Base-by-base conservation (phyloP, 2,797 vertebrate genomes). In the Cirrhinus mrigala region DNA sequence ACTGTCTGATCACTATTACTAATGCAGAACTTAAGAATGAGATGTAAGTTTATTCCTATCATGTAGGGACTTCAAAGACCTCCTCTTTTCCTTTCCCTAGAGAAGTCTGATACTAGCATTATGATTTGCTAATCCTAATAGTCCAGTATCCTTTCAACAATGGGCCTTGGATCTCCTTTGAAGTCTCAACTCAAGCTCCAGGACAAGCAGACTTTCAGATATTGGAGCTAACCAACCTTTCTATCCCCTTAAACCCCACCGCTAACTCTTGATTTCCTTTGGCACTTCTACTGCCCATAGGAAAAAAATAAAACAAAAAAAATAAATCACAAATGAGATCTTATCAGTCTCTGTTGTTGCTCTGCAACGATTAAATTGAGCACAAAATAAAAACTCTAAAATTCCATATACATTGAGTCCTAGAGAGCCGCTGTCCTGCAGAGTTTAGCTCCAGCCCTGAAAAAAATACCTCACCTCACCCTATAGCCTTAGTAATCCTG, bases 51-150 rank as follows among this genome's bases (percentile, higher is more conserved):
- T 81, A 85, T 83, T 85, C 84, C 60, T 89, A 78, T 87, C 77
- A 79, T 80, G 70, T 82, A 52, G 52, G 54, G 29, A 87, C 88
- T 89, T 90, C 84, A 87, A 89, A 89, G 84, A 82, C 54, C 68
- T 37, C 56, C 52, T 62, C 48, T 66, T 66, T 46, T 27, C 44
- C 58, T 54, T 50, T 54, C 78, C 58, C 33, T 60, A 82, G 60
- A 81, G 62, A 37, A 86, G 69, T 69, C 66, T 85, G 33, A 85
- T 86, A 80, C 80, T 73, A 24, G 54, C 70, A 85, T 88, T 91
- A 64, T 80, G 62, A 82, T 79, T 79, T 56, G 58, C 64, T 87
- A 81, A 84, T 85, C 81, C 86, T 83, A 69, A 87, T 86, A 80
- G 62, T 87, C 69, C 52, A 88, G 76, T 74, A 46, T 88, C 81